Conservation (phyloP, 2,113 vertebrate genomes). For the Festucalex cinctus region DNA sequence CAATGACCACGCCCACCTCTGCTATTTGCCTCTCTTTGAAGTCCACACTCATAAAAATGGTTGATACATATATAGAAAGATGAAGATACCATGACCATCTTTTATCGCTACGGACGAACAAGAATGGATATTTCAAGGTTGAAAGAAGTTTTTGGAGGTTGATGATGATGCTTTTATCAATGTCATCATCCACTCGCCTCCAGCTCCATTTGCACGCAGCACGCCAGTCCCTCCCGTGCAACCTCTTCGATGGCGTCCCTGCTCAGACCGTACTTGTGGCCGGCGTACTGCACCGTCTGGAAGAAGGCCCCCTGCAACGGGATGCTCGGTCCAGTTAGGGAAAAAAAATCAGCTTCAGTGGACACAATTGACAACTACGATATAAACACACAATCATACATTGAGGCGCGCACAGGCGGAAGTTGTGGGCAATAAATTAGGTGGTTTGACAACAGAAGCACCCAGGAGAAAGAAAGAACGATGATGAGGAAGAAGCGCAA, state of each 20-base stretch:
- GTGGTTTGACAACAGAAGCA: conserved; percentile 7
- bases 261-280: conserved; percentile 80
- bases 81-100: too few species aligned
- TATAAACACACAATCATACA: not conserved
- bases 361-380: conserved; percentile 8
- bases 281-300: conserved; percentile 76
- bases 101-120: too few species aligned
- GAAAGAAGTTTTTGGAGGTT: too few species aligned
- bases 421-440: conserved; percentile 11
- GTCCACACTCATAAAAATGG: too few species aligned
- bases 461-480: not conserved
- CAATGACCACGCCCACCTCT: too few species aligned
- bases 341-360: not conserved
- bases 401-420: not conserved
- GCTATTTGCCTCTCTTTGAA: too few species aligned
- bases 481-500: conserved; percentile 31
- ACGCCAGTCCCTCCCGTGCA: conserved; percentile 85
- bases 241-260: conserved; percentile 82
- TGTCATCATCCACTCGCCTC: conserved; percentile 71
- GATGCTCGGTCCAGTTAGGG: not conserved
- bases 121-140: too few species aligned
- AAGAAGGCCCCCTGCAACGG: conserved; percentile 83
- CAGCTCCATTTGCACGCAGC: conserved; percentile 87
- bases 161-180: not conserved
- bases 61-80: too few species aligned